phyloP scores from a whole-genome alignment of 2,888 invertebrate genomes.

The Hemistola chrysoprasaria region DNA sequence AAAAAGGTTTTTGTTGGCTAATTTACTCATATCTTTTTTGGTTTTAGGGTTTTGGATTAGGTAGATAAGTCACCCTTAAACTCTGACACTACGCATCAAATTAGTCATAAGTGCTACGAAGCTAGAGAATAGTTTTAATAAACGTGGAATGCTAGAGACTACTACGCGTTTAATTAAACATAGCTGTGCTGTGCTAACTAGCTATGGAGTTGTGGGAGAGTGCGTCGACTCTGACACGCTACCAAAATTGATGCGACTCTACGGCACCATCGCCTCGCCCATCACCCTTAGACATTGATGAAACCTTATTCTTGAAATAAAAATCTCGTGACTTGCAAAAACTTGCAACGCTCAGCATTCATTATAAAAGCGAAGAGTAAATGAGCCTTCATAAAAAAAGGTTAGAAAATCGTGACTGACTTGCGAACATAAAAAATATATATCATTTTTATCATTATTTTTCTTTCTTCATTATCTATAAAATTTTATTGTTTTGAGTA shows the following conservation, averaged over 20 bases:
- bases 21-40: slow-evolving; percentile 10
- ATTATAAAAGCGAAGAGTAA: too few relatives aligned
- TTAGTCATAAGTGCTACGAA: too few relatives aligned
- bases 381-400: too few relatives aligned
- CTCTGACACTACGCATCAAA: too few relatives aligned
- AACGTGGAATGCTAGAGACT: slow-evolving; percentile 31
- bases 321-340: neutral
- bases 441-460: too few relatives aligned
- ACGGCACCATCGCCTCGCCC: slow-evolving; percentile 19
- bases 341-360: too few relatives aligned
- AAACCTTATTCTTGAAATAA: slow-evolving; percentile 27
- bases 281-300: slow-evolving; percentile 23
- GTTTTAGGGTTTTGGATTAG: slow-evolving; percentile 1
- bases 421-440: too few relatives aligned
- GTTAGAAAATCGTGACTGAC: too few relatives aligned
- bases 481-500: too few relatives aligned
- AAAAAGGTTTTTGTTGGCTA: slow-evolving; percentile 42
- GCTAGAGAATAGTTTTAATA: too few relatives aligned
- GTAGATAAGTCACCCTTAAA: neutral
- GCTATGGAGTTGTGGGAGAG: neutral
- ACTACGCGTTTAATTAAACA: slow-evolving; percentile 46
- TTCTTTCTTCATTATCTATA: too few relatives aligned
- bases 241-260: slow-evolving; percentile 19
- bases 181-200: slow-evolving; percentile 28
- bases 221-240: slow-evolving; percentile 11